Conservation (phyloP, 2,888 invertebrate species). For the Melinaea menophilus region DNA sequence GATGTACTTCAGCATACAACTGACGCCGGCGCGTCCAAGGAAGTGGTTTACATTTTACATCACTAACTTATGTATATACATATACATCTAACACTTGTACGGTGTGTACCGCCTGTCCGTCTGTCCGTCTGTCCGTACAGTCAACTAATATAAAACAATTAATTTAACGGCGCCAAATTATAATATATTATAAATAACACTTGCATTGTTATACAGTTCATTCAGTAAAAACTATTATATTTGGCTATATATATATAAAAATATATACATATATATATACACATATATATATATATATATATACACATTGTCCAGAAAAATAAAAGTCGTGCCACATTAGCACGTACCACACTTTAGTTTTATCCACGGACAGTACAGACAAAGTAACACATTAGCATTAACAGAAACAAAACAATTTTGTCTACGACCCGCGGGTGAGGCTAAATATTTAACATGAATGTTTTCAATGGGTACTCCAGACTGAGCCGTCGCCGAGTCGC, state of each 20-base stretch:
- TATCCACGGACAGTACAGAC: constrained; percentile 10
- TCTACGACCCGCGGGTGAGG: constrained; percentile 32
- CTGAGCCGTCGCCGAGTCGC: constrained; percentile 39
- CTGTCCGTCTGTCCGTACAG: constrained; percentile 57
- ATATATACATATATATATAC: too few relatives aligned
- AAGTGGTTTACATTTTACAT: constrained; percentile 33
- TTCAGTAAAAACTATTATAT: constrained; percentile 29
- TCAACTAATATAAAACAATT: constrained; percentile 51
- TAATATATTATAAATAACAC: constrained; percentile 30
- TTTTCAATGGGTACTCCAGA: constrained; percentile 28
- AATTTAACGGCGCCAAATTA: constrained; percentile 45
- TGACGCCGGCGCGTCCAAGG: too few relatives aligned
- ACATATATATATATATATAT: constrained; percentile 11
- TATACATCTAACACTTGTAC: constrained; percentile 70
- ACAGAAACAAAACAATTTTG: constrained; percentile 22
- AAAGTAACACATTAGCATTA: constrained; percentile 15
- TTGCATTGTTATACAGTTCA: constrained; percentile 48
- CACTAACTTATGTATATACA: constrained; percentile 59
- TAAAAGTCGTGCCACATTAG: constrained; percentile 43
- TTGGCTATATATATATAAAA: constrained; percentile 26
- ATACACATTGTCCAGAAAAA: constrained; percentile 10
- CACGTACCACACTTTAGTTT: background rate
- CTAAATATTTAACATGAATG: constrained; percentile 33
- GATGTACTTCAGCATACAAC: too few relatives aligned
- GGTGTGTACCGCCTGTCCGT: constrained; percentile 48